Conservation (phyloP, 1,140 invertebrate species). For the Drosophila tristis region DNA sequence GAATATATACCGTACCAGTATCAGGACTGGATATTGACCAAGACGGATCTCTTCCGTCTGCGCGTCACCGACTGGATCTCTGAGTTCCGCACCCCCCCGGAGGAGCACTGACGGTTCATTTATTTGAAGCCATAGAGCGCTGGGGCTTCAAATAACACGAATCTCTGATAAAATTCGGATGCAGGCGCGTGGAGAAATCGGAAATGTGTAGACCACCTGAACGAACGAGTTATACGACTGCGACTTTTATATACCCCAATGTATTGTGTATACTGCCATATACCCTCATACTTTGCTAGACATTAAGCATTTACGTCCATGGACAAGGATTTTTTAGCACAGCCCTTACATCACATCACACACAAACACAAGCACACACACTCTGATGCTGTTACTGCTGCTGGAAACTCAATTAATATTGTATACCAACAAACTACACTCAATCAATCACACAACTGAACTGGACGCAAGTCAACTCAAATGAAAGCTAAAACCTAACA, state of each 20-base stretch:
- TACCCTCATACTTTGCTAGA: constrained; percentile 33
- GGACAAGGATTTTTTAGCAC: constrained; percentile 61
- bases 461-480: constrained; percentile 28
- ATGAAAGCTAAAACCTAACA: constrained; percentile 51
- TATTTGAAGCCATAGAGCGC: constrained; percentile 82
- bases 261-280: constrained; percentile 55
- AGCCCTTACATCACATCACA: constrained; percentile 5
- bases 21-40: constrained; percentile 80
- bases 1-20: constrained; percentile 80
- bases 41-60: constrained; percentile 78
- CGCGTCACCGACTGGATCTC: constrained; percentile 81
- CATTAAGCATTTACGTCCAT: constrained; percentile 58
- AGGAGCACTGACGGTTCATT: constrained; percentile 83
- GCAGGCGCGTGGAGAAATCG: constrained; percentile 46
- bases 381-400: constrained; percentile 1
- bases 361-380: constrained; percentile 30
- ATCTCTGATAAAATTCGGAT: constrained; percentile 57
- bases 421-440: constrained; percentile 61
- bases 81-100: constrained; percentile 77
- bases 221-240: constrained; percentile 47
- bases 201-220: constrained; percentile 53
- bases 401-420: constrained; percentile 7
- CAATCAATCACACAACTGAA: constrained; percentile 44
- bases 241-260: constrained; percentile 53
- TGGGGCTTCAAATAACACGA: constrained; percentile 70